phyloP scores from a whole-genome alignment of 2,888 invertebrate genomes.

The Leptarthrus brevirostris region DNA sequence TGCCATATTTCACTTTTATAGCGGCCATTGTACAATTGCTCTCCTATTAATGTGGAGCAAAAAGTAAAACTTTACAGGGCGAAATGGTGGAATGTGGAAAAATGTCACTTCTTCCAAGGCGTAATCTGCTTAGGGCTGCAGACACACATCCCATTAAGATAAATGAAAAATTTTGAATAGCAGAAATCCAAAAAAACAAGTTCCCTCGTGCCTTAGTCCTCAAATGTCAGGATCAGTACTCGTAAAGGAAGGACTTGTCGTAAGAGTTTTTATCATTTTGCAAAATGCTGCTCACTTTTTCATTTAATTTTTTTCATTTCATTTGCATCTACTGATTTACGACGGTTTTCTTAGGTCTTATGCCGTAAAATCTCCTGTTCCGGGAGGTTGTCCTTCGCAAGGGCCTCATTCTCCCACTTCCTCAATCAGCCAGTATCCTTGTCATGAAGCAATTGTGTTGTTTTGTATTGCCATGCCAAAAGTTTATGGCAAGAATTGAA shows the following conservation, averaged over 20 bases:
- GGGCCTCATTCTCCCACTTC: no score
- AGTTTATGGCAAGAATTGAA: conserved; percentile 2
- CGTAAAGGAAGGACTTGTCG: neutral
- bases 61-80: neutral
- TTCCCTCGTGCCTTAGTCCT: neutral
- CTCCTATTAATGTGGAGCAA: no score
- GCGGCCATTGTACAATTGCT: neutral
- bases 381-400: no score
- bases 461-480: no score
- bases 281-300: conserved; percentile 13
- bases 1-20: neutral
- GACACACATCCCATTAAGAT: conserved; percentile 36
- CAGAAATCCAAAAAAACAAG: conserved; percentile 21
- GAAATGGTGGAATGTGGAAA: neutral
- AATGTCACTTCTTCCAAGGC: neutral
- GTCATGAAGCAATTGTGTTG: no score
- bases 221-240: no score
- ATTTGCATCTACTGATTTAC: conserved; percentile 29
- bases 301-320: conserved; percentile 5
- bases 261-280: conserved; percentile 14
- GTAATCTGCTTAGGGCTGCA: neutral
- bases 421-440: no score
- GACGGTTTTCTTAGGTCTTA: neutral
- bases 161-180: conserved; percentile 34
- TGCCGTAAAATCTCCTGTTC: no score